Evolutionary conservation across 2,113 vertebrate species (phyloP), one percentile per base, ranked within the genome.

Genomic region (Alligator mississippiensis): DNA sequence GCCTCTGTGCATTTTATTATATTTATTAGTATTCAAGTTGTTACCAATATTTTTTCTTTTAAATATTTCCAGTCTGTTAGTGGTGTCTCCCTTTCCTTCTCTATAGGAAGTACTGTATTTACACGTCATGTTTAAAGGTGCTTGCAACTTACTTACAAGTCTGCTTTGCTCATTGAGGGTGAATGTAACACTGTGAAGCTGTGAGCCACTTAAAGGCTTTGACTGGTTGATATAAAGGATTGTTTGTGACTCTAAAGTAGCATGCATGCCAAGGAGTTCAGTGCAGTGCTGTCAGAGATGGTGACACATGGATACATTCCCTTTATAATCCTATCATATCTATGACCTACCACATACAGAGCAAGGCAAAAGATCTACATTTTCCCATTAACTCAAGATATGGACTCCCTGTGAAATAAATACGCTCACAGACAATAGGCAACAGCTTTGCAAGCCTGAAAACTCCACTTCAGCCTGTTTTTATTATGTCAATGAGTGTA

Each of bases 341-440:
- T 94, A 30, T 87, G 96, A 94, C 82, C 90, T 92, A 93, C 96
- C 90, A 97, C 97, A 96, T 80, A 85, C 76, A 92, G 92, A 89
- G 95, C 90, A 94, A 97, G 3, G 93, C 90, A 87, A 96, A 97
- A 94, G 94, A 97, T 90, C 88, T 84, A 87, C 85, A 91, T 97
- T 96, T 97, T 96, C 93, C 97, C 91, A 95, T 97, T 98, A 98
- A 97, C 94, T 96, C 87, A 83, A 96, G 91, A 90, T 96, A 89
- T 19, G 0, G 91, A 57, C 72, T 94, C 96, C 94, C 87, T 81
- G 91, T 90, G 94, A 98, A 97, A 97, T 88, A 96, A 96, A 94
- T 94, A 84, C 90, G 96, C 91, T 95, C 93, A 61, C 94, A 96
- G 66, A 61, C 91, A 87, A 80, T 72, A 74, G 85, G 86, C 90